Base-by-base conservation (phyloP, 30 jellyfish, hydroid and myxozoan genomes). In the Hydractinia symbiolongicarpus region DNA sequence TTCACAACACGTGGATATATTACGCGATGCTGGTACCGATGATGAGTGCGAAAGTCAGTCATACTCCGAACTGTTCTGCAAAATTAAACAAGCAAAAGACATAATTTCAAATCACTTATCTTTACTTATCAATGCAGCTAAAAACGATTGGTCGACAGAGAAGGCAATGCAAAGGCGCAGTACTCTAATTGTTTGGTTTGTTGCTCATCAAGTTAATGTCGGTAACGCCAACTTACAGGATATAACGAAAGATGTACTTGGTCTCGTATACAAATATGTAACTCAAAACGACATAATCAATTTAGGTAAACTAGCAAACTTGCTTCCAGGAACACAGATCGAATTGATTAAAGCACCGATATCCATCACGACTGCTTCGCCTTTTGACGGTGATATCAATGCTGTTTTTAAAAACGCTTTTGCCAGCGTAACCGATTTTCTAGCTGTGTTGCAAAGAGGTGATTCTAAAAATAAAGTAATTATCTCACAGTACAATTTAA, bases 391-490 rank as follows among this genome's bases (percentile, higher is more conserved):
- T 51, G 74, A 64, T 51, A 7, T 64, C 19, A 64, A 64, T 64
- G 74, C 74, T 51, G 74, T 64, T 13, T 64, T 64, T 64, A 44
- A 51, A 44, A 64, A 51, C 40, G 40, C 74, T 9, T 64, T 64
- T 13, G 40, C 52, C 19, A 64, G 74, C 16, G 74, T 64, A 6
- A 64, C 19, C 1, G 17, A 64, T 6, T 64, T 64, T 13, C 16
- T 64, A 4, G 74, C 74, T 7, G 16, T 51, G 9, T n/a, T 64
- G 4, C 74, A 64, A 13, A 44, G 74, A n/a, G 74, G 74, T 64
- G 19, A 44, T 44, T 64, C 74, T 4, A 64, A 64, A 64, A 4
- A 83, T 11, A 82, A 82, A 56, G 72, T 82, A 8, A 55, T 82
- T 1, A 70, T 73, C 51, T 53, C 85, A 8, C 61, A 72, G 44